Conservation (phyloP, 2,113 vertebrate species). For the Crotalus horridus region DNA sequence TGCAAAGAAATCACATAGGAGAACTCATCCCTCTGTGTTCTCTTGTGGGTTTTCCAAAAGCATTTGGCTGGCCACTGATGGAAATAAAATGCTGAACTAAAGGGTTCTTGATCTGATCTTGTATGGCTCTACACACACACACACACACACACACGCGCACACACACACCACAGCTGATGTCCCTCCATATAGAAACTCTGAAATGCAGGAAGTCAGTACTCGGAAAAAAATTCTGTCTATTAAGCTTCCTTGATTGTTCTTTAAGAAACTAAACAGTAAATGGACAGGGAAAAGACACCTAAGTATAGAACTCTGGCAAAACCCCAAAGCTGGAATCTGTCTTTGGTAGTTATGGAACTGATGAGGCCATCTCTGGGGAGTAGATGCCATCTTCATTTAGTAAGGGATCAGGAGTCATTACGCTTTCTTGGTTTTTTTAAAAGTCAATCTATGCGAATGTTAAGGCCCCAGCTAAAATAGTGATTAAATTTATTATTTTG, state of each 20-base stretch:
- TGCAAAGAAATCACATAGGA: not conserved
- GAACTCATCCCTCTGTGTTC: not conserved
- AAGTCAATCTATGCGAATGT: slow-evolving; percentile 30
- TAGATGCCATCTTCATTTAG: slow-evolving; percentile 8
- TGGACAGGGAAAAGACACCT: not conserved
- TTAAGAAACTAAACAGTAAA: not conserved
- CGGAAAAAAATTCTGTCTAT: not conserved
- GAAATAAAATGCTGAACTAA: not conserved
- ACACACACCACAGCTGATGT: not conserved
- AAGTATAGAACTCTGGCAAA: not conserved
- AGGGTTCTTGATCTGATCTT: not conserved
- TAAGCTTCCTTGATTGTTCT: not conserved
- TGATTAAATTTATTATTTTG: not conserved
- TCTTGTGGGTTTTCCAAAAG: not conserved
- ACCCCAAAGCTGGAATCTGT: not conserved
- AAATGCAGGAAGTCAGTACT: not conserved
- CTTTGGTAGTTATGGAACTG: slow-evolving; percentile 5
- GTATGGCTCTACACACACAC: not conserved
- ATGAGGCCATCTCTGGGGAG: not conserved
- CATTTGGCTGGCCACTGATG: not conserved
- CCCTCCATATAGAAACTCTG: not conserved
- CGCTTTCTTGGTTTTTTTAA: not conserved
- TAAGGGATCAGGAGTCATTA: slow-evolving; percentile 17
- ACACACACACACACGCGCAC: not conserved
- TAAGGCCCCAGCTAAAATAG: not conserved